These are phyloP conservation scores for Cheilosia impressa DNA, from an alignment of 2,888 invertebrate species.

Conservation along the genomic window DNA sequence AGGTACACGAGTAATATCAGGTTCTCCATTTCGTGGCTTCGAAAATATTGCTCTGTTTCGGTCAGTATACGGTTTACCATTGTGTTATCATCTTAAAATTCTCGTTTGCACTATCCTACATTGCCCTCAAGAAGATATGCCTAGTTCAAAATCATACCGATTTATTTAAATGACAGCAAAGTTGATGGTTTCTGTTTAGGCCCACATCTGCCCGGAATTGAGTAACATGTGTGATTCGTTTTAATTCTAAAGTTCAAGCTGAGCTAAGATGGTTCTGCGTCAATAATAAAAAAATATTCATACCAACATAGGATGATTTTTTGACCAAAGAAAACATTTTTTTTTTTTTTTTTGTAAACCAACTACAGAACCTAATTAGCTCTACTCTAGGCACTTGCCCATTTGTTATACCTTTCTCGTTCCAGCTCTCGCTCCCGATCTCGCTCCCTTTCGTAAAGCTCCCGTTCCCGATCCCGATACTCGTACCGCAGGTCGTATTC, in stretches of 20 bases:
- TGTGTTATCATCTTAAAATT: too few relatives aligned
- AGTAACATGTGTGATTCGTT: constrained; percentile 2
- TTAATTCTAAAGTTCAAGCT: background rate
- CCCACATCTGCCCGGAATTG: too few relatives aligned
- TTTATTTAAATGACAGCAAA: too few relatives aligned
- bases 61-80: too few relatives aligned
- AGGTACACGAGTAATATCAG: too few relatives aligned
- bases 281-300: background rate
- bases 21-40: too few relatives aligned
- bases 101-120: too few relatives aligned
- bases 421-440: constrained; percentile 83
- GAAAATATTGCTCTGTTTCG: too few relatives aligned
- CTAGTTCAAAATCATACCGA: too few relatives aligned
- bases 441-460: constrained; percentile 83
- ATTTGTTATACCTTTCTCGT: constrained; percentile 82
- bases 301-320: background rate
- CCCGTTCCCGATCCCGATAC: constrained; percentile 83
- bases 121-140: too few relatives aligned
- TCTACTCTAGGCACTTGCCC: background rate
- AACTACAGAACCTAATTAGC: background rate
- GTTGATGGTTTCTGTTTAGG: too few relatives aligned
- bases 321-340: too few relatives aligned
- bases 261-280: background rate
- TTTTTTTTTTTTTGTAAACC: background rate
- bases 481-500: constrained; percentile 83